Evolutionary conservation across 2,113 vertebrate genomes (phyloP).

Genomic region (Rhabdomys dilectus): DNA sequence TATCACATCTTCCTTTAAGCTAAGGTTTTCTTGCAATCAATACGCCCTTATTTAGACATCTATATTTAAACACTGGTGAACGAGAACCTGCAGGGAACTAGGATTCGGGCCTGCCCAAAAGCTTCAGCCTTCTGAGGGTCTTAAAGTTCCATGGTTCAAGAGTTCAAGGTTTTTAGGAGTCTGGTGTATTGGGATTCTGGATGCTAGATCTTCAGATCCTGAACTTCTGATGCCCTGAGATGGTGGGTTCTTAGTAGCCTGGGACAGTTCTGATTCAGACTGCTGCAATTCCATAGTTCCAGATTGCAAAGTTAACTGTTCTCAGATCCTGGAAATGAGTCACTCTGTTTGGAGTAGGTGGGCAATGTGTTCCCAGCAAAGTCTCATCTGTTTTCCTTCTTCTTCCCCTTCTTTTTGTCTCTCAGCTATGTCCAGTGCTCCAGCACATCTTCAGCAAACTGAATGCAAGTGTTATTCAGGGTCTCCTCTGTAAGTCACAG

Average conservation of each 20-base stretch:
- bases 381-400: background rate
- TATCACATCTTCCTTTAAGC: background rate
- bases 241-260: background rate
- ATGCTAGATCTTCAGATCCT: background rate
- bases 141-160: background rate
- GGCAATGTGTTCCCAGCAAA: no score
- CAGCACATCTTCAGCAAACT: fast-evolving
- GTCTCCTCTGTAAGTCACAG: background rate
- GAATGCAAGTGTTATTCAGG: fast-evolving
- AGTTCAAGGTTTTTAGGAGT: background rate
- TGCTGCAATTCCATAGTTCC: background rate
- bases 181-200: background rate
- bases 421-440: background rate
- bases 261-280: background rate
- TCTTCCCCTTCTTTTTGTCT: background rate
- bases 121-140: background rate
- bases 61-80: background rate
- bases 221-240: background rate
- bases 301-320: background rate
- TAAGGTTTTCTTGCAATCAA: background rate
- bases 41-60: background rate
- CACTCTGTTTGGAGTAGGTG: background rate
- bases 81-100: background rate
- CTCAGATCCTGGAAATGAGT: background rate
- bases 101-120: background rate